Evolutionary conservation across 2,797 vertebrate genomes (phyloP), one percentile per base, ranked within the genome.

Genomic region (Pangasius krempfi): DNA sequence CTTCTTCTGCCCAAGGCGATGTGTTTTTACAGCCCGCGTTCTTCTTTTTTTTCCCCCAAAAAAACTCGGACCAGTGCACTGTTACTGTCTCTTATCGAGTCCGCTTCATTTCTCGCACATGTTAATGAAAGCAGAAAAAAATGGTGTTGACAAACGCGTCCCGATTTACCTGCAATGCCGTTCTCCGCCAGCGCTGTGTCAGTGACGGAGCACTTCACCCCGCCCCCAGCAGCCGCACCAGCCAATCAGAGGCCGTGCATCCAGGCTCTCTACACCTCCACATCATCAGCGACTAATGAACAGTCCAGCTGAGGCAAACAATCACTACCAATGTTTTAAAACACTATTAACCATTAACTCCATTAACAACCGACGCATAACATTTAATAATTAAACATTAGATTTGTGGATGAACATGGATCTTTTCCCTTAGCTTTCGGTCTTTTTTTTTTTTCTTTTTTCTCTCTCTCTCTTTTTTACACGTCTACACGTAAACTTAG

Each of bases 121-220:
- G 84, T 87, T 37, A 60, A 56, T 90, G 91, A 92, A 90, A 93
- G 93, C 91, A 85, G 47, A 22, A 90, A 87, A 66, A 88, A 13
- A 89, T 80, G 80, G 78, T 81, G 90, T 90, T 90, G 89, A 92
- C 88, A 90, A 91, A 90, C 87, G 89, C 82, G 93, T 94, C 91
- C 92, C 91, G 92, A 86, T 95, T 94, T 96, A 96, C 96, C 96
- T 97, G 95, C 94, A 92, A 90, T 90, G 91, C 50, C 92, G 92
- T 94, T 91, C 89, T 92, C 90, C 93, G 90, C 91, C 93, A 94
- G 94, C 93, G 91, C 91, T 91, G 95, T 95, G 91, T 84, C 86
- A 90, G 87, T 96, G 96, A 96, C 95, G 95, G 94, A 93, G 90
- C 91, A 91, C 90, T 89, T 68, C 87, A 68, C 56, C 94, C 96